These are phyloP conservation scores for Brachionus calyciflorus DNA, from an alignment of 1,140 invertebrate genomes.

Conservation along the genomic window DNA sequence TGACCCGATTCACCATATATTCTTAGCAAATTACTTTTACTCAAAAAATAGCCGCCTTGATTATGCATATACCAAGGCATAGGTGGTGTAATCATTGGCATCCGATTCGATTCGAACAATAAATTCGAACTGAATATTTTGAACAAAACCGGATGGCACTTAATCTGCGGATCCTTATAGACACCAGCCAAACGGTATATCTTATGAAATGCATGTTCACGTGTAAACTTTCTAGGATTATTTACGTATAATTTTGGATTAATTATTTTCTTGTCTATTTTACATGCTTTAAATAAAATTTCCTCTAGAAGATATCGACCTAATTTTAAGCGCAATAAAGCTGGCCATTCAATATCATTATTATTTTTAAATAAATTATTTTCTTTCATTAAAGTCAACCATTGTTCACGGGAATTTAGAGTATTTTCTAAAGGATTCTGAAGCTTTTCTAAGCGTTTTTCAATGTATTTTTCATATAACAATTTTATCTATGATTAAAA, in stretches of 20 bases:
- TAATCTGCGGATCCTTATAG: slow-evolving; percentile 30
- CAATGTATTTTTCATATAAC: not conserved
- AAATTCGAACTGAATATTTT: slow-evolving; percentile 24
- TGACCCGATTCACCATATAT: not conserved
- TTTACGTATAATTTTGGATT: not conserved
- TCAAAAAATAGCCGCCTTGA: slow-evolving; percentile 34
- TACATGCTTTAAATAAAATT: slow-evolving; percentile 1
- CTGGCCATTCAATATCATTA: not conserved
- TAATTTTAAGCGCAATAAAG: not conserved
- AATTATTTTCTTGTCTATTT: slow-evolving; percentile 20
- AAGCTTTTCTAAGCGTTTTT: not conserved
- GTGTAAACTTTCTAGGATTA: not conserved
- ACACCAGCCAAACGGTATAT: slow-evolving; percentile 29
- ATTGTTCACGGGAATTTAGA: slow-evolving; percentile 13
- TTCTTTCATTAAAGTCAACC: slow-evolving; percentile 36
- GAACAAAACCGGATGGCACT: slow-evolving; percentile 22
- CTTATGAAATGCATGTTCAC: slow-evolving; percentile 39
- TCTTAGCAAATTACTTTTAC: slow-evolving; percentile 27
- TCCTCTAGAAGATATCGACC: slow-evolving; percentile 27
- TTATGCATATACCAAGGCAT: slow-evolving; percentile 27
- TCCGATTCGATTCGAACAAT: slow-evolving; percentile 8
- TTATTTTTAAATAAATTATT: slow-evolving; percentile 27
- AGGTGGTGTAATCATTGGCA: slow-evolving; percentile 21
- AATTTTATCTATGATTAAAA: not conserved
- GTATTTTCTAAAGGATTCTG: not conserved